Evolutionary conservation across 2,797 vertebrate species (phyloP), one percentile per base, ranked within the genome.

Genomic region (Chiroxiphia lanceolata): DNA sequence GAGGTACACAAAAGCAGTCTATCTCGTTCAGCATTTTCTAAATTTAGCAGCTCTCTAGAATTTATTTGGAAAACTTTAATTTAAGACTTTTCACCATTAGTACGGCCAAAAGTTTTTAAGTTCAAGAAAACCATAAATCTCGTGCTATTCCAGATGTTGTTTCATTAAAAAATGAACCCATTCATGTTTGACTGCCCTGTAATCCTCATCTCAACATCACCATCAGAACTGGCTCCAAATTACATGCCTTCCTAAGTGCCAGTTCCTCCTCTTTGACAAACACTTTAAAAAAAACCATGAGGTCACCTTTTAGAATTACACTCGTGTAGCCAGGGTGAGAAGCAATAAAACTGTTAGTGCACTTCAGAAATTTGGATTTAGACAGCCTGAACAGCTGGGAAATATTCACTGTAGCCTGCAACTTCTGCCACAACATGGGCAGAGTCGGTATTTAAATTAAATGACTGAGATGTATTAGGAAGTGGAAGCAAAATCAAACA

Each of bases 401-500:
- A 91, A 93, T 40, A 72, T 7, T 68, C 42, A 59, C 27, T 2
- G 3, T 9, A 83, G 59, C 42, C 56, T 36, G 40, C 31, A 88
- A 21, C 50, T 90, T 83, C 87, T 90, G 76, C 59, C 65, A 76
- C 64, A 93, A 60, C 50, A 78, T 3, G 13, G 67, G 79, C 69
- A 94, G 50, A 29, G 79, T 64, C 3, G 0, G 8, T 44, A 79
- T 78, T 68, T 76, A 72, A 92, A 83, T 65, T 56, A 64, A 19
- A 9, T 64, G 70, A 76, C 67, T 31, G 36, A 93, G 70, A 84
- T 54, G 20, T 36, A 23, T 80, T 47, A 88, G 50, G 72, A 83
- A 89, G 82, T 53, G 38, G 87, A 94, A 87, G 89, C 40, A 64
- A 89, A 95, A 90, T 1, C 77, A 89, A 92, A 94, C 48, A 91